Percentiles rank a stretch among this genome's conserved stretches.
Conservation (phyloP, 2,797 vertebrate genomes). For the Phalanger gymnotis region DNA sequence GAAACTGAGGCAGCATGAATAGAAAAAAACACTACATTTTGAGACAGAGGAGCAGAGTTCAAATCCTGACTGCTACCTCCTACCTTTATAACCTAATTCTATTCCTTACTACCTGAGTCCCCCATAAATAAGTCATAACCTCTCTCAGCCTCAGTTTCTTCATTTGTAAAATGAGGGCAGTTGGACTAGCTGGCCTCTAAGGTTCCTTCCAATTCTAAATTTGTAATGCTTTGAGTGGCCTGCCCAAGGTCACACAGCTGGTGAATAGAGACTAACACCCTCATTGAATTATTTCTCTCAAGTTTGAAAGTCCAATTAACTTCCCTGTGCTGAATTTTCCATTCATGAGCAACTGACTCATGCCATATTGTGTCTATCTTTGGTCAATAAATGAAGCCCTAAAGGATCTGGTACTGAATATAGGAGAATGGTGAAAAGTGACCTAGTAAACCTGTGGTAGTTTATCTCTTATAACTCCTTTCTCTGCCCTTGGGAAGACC, state of each 20-base stretch:
- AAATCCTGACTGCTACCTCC: not conserved
- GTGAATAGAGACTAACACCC: not conserved
- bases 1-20: not conserved
- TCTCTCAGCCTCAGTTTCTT: not conserved
- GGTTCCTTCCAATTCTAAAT: not conserved
- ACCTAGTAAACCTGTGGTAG: not conserved
- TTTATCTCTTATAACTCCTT: not conserved
- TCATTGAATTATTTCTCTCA: not conserved
- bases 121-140: not conserved
- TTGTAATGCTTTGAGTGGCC: not conserved
- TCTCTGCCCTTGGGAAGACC: not conserved
- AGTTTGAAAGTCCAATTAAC: not conserved
- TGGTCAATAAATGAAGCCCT: not conserved
- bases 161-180: not conserved
- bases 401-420: not conserved
- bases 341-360: not conserved
- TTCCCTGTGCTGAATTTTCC: not conserved
- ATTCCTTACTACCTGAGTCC: not conserved
- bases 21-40: not conserved
- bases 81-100: not conserved
- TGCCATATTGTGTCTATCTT: not conserved
- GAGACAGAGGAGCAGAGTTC: not conserved
- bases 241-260: not conserved
- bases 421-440: not conserved
- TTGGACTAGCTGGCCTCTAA: not conserved